phyloP scores from a whole-genome alignment of 2,888 invertebrate genomes.

The Neria commutata region DNA sequence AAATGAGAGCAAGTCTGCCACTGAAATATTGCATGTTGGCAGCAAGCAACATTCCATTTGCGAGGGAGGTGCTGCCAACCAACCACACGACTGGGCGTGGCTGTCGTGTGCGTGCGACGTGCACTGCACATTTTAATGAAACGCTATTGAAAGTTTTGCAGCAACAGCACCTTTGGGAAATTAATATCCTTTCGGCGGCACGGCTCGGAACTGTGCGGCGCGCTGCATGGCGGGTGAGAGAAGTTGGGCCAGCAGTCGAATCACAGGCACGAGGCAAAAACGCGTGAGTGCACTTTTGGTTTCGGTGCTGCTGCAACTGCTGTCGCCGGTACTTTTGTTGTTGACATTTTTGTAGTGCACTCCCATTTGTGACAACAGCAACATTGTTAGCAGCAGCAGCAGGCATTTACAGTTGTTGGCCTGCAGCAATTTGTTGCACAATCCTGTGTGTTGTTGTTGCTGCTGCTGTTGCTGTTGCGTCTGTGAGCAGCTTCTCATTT shows the following conservation, averaged over 20 bases:
- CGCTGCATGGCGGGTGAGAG: no score
- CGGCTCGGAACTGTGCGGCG: no score
- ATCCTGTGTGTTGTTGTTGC: conserved; percentile 32
- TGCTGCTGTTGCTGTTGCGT: neutral
- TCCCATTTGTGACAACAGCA: conserved; percentile 38
- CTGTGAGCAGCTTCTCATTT: conserved; percentile 5
- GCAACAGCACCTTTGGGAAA: conserved; percentile 57
- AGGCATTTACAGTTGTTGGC: conserved; percentile 38
- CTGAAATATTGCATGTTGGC: no score
- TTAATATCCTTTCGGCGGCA: conserved; percentile 54
- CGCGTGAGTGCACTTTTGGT: conserved; percentile 47
- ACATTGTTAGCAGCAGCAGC: conserved; percentile 17
- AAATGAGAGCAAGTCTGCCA: no score
- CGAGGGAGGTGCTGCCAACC: no score
- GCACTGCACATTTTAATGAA: neutral
- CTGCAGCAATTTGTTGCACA: conserved; percentile 37
- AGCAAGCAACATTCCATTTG: no score
- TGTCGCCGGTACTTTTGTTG: conserved; percentile 1
- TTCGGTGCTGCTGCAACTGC: conserved; percentile 24
- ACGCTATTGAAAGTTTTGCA: conserved; percentile 21
- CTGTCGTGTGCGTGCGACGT: neutral
- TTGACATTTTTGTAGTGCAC: neutral
- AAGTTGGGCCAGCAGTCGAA: conserved; percentile 15
- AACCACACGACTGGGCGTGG: no score
- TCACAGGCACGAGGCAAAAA: conserved; percentile 47